A percentile compares a stretch with the other conserved stretches of the same genome.
phyloP scores from a whole-genome alignment of 1,140 invertebrate genomes.

The Drosophila trapezifrons region DNA sequence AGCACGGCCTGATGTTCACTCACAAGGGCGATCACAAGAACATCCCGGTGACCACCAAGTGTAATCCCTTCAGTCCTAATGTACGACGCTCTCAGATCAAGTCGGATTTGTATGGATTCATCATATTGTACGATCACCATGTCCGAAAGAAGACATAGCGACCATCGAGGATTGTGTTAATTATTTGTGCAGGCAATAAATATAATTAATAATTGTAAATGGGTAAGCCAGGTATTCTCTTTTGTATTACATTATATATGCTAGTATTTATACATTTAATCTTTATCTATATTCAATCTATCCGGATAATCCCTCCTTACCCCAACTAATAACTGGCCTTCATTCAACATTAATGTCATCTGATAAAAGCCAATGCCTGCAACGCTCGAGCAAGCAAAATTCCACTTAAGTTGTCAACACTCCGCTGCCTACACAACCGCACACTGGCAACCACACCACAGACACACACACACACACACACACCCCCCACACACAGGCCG shows the following conservation, averaged over 20 bases:
- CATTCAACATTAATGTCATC: constrained; percentile 37
- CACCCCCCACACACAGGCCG: constrained; percentile 5
- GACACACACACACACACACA: neutral
- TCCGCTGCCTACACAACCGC: constrained; percentile 36
- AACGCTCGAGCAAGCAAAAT: constrained; percentile 61
- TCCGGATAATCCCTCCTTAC: neutral
- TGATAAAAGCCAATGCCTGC: constrained; percentile 53
- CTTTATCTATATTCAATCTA: neutral
- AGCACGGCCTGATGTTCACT: constrained; percentile 57
- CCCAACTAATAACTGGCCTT: constrained; percentile 30
- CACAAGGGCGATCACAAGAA: constrained; percentile 68
- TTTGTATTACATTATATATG: neutral
- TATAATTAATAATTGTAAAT: no score
- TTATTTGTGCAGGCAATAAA: neutral
- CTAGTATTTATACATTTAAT: neutral
- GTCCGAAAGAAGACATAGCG: constrained; percentile 42
- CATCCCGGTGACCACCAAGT: constrained; percentile 40
- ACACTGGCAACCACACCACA: constrained; percentile 7
- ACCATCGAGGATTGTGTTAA: neutral
- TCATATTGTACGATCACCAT: constrained; percentile 48
- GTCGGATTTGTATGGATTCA: constrained; percentile 28
- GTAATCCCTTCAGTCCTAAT: constrained; percentile 14
- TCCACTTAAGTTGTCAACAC: constrained; percentile 79
- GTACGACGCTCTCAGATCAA: constrained; percentile 26
- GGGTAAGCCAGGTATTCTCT: no score